phyloP scores from a whole-genome alignment of 2,113 vertebrate species.

The Rhagologus leucostigma region DNA sequence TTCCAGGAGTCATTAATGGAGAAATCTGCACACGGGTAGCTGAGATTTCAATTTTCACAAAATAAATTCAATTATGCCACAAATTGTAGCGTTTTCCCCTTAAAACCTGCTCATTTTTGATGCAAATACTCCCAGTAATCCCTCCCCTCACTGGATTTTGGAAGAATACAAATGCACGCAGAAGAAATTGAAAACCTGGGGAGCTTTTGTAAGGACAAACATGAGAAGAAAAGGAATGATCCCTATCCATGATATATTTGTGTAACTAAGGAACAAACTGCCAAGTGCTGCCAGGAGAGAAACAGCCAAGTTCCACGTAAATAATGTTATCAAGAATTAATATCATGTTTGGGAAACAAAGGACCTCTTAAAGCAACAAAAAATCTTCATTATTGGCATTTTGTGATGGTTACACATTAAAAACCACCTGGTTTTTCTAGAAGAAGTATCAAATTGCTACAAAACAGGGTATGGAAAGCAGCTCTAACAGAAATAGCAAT shows the following conservation, averaged over 20 bases:
- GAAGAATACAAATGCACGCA: not conserved
- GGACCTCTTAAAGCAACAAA: not conserved
- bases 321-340: not conserved
- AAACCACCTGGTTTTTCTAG: not conserved
- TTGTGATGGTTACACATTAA: not conserved
- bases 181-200: not conserved
- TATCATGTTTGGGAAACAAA: not conserved
- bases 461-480: not conserved
- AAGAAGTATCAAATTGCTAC: not conserved
- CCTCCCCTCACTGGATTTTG: not conserved
- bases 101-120: not conserved
- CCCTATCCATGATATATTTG: rapidly evolving
- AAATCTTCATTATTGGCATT: not conserved
- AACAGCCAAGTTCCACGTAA: not conserved
- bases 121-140: not conserved
- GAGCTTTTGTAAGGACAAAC: not conserved
- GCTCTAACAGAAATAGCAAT: not conserved
- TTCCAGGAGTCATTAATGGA: not conserved
- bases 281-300: not conserved
- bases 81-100: rapidly evolving
- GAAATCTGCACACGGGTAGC: not conserved
- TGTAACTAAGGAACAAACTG: not conserved
- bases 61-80: not conserved
- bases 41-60: not conserved
- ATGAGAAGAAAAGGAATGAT: not conserved